Base-by-base conservation (phyloP, 2,113 vertebrate genomes). In the Oostethus manadensis region DNA sequence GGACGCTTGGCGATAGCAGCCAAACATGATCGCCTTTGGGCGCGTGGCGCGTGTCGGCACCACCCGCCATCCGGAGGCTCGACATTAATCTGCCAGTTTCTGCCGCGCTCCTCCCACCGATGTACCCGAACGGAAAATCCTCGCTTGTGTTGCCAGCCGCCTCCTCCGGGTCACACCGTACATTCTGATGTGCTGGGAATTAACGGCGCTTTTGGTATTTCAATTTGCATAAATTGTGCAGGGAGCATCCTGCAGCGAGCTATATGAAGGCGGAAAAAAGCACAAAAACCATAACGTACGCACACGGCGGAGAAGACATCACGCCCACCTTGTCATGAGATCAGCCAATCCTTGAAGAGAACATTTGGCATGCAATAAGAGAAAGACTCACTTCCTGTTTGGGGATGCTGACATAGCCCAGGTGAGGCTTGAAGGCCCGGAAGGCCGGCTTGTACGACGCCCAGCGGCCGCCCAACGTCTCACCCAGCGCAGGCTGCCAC, bases 331-430 rank as follows among this genome's bases (percentile, higher is more conserved):
- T 73, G 66, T 76, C 50, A 29, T 14, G 18, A 55, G 40, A 40
- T 20, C n/a, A 40, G 53, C 6, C 29, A 8, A 33, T 33, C 38
- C 38, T 3, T 1, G 11, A 40, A 11, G 38, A 14, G 3, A 23
- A 50, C 20, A 1, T 22, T 23, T 50, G 18, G 10, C 50, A n/a
- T 43, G 10, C 7, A 43, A 29, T 7, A 10, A 6, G 23, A 49
- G 50, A 56, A 29, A 14, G 1, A 13, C 93, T 95, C 90, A 98
- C 95, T 93, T 97, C 92, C 81, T 92, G 92, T 1, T 91, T 92
- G 73, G 92, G 93, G 60, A 98, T 88, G 64, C 95, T 95, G 62
- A 94, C 73, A 50, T 98, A 98, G 55, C 96, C 93, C 38, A 83
- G 88, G 77, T 97, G 96, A 67, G 90, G 91, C 70, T 90, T 93